Percentiles rank a stretch among this genome's conserved stretches.
phyloP scores from a whole-genome alignment of 2,113 vertebrate species.

The Calypte anna region DNA sequence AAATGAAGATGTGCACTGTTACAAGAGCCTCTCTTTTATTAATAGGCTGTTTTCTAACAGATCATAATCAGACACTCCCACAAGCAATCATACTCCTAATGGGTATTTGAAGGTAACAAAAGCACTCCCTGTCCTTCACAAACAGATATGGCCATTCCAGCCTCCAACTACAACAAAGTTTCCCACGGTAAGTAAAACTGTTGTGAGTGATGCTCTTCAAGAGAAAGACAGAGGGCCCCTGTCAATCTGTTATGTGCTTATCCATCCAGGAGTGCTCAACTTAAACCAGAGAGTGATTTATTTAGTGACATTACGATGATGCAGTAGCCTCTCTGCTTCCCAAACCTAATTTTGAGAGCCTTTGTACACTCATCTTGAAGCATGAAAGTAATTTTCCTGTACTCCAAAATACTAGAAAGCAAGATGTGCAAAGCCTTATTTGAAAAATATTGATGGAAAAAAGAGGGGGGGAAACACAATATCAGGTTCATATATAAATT shows the following conservation, averaged over 20 bases:
- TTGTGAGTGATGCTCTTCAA: not conserved
- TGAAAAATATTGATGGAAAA: not conserved
- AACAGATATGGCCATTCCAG: not conserved
- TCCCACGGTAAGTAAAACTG: not conserved
- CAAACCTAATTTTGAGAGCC: not conserved
- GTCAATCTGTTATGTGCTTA: not conserved
- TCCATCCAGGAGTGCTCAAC: not conserved
- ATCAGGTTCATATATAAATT: rapidly evolving
- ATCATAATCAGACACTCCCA: slow-evolving; percentile 52
- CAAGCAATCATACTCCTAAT: slow-evolving; percentile 11
- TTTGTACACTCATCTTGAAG: not conserved
- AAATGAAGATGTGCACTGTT: slow-evolving; percentile 50
- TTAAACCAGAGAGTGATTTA: not conserved
- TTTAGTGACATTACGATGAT: not conserved
- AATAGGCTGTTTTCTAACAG: slow-evolving; percentile 68
- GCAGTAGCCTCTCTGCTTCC: not conserved
- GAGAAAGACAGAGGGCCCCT: not conserved
- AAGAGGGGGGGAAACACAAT: not conserved
- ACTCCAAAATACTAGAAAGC: not conserved
- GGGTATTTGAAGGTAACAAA: slow-evolving; percentile 48
- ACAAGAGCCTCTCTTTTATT: slow-evolving; percentile 54
- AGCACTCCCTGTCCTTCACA: slow-evolving; percentile 40
- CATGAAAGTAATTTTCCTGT: not conserved
- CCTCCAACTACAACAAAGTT: not conserved
- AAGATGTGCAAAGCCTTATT: not conserved